phyloP scores from a whole-genome alignment of 2,113 vertebrate genomes.

The Phoxinus phoxinus region DNA sequence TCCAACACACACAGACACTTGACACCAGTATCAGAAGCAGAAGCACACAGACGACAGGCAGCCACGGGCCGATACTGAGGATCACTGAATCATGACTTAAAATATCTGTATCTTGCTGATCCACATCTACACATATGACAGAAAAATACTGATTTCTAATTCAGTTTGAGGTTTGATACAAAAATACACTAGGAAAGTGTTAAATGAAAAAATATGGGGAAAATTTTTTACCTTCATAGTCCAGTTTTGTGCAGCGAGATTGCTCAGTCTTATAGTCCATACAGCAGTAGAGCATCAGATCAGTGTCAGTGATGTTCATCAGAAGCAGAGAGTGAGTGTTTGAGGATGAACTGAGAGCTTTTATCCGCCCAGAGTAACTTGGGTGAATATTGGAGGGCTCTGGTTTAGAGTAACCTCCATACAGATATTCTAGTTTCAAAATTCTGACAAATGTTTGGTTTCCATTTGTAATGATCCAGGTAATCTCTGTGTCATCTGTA shows the following conservation, averaged over 20 bases:
- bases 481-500: background rate
- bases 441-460: constrained; percentile 22
- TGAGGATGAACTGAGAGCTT: background rate
- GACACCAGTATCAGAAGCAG: background rate
- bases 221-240: background rate
- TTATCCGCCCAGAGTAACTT: background rate
- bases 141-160: background rate
- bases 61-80: background rate
- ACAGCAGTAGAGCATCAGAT: constrained; percentile 30
- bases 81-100: background rate
- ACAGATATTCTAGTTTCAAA: background rate
- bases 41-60: background rate
- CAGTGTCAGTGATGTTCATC: constrained; percentile 16
- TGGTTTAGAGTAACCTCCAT: background rate
- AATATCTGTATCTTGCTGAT: background rate
- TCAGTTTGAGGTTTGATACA: background rate
- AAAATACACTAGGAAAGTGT: too few relatives aligned
- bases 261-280: accelerated
- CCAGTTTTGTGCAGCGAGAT: background rate
- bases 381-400: background rate
- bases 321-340: constrained; percentile 26
- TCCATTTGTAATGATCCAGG: background rate
- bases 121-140: background rate
- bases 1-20: background rate
- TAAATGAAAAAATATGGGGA: too few relatives aligned